Percentiles rank a stretch among this genome's conserved stretches.
Evolutionary conservation across 2,113 vertebrate genomes (phyloP).

Genomic region (Peromyscus maniculatus): DNA sequence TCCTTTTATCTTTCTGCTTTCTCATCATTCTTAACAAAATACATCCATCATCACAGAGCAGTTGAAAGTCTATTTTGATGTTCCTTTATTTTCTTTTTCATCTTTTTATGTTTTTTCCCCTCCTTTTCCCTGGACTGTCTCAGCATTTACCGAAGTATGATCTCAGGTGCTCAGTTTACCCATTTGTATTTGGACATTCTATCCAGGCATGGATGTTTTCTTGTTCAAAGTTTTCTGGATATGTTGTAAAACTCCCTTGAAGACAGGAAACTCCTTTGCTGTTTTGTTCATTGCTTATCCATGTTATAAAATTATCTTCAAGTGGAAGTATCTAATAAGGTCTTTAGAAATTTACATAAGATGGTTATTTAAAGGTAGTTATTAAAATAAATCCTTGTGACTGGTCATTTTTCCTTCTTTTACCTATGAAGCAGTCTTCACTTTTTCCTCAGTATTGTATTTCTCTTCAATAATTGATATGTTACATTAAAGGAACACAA

Average conservation of each 20-base stretch:
- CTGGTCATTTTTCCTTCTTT: constrained; percentile 19
- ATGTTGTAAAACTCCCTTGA: not conserved
- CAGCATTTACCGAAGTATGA: not conserved
- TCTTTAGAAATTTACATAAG: not conserved
- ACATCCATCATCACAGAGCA: not conserved
- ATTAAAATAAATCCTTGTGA: constrained; percentile 30
- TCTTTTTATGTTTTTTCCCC: not conserved
- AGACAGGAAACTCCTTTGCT: not conserved
- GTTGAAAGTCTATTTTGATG: not conserved
- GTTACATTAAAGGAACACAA: constrained; percentile 70
- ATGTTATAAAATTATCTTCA: constrained; percentile 21
- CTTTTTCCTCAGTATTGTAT: constrained; percentile 42
- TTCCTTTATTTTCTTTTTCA: not conserved
- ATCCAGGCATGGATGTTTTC: fast-evolving
- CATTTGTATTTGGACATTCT: not conserved
- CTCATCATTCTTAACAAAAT: not conserved
- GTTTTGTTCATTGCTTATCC: not conserved
- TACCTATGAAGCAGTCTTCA: constrained; percentile 49
- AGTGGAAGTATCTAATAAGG: not conserved
- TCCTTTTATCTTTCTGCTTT: not conserved
- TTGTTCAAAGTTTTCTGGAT: not conserved
- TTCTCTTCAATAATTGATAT: constrained; percentile 77
- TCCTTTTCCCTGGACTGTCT: fast-evolving
- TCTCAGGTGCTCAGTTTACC: not conserved
- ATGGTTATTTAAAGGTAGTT: not conserved